Percentiles rank a stretch among this genome's conserved stretches.
Evolutionary conservation across 1,140 invertebrate genomes (phyloP).

Genomic region (Physella acuta): DNA sequence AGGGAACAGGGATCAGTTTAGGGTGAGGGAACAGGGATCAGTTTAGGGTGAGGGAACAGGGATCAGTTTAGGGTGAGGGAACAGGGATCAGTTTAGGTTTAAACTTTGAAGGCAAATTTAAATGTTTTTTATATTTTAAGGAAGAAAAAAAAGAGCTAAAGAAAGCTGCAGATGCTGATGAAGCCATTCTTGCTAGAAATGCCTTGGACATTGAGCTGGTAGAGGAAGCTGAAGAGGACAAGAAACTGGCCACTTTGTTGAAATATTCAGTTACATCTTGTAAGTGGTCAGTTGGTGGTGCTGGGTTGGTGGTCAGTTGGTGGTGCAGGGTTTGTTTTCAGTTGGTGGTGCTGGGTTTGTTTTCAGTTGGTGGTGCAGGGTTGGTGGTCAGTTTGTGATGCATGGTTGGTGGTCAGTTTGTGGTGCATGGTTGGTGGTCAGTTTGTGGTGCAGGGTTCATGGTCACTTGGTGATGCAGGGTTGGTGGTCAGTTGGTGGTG

Average conservation of each 20-base stretch:
- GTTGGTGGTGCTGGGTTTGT: too few species aligned
- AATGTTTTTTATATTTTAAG: constrained; percentile 34
- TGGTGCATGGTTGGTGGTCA: too few species aligned
- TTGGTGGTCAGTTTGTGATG: too few species aligned
- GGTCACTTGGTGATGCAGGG: too few species aligned
- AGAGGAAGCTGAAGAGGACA: constrained; percentile 78
- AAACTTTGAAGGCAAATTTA: too few species aligned
- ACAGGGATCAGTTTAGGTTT: constrained; percentile 83
- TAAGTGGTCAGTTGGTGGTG: constrained; percentile 34
- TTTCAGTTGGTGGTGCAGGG: too few species aligned
- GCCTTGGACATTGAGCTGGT: constrained; percentile 78
- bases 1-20: constrained; percentile 70
- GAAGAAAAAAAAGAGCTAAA: constrained; percentile 72
- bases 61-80: constrained; percentile 76
- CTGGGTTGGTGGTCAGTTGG: too few species aligned
- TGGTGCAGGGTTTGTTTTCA: too few species aligned
- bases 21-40: constrained; percentile 79
- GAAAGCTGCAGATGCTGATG: constrained; percentile 69
- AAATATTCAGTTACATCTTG: constrained; percentile 58
- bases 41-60: constrained; percentile 85
- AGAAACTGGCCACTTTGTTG: constrained; percentile 75
- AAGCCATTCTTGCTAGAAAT: constrained; percentile 73
- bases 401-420: too few species aligned
- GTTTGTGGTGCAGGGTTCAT: too few species aligned
- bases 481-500: too few species aligned